These are phyloP conservation scores for Gallinago jamesoni DNA, from an alignment of 2,113 vertebrate species.

Conservation along the genomic window DNA sequence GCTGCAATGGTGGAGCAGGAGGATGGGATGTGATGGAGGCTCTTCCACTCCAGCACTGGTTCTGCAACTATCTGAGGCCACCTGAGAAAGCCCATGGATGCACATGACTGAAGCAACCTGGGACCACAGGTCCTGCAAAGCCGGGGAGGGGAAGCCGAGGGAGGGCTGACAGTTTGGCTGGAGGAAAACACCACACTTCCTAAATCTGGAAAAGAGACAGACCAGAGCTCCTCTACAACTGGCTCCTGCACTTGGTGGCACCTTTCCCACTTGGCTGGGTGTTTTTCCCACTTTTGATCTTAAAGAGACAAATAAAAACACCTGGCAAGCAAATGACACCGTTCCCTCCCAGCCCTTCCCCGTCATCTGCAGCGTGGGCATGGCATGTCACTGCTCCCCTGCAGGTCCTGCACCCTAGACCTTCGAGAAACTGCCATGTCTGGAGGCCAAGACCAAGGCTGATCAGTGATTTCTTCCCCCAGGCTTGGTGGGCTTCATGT, in stretches of 20 bases:
- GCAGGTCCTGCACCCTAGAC: not conserved
- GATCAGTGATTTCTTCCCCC: not conserved
- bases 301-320: not conserved
- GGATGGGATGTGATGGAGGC: fast-evolving
- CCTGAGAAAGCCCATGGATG: not conserved
- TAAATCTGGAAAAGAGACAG: not conserved
- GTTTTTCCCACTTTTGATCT: conserved; percentile 45
- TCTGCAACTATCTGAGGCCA: not conserved
- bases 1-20: not conserved
- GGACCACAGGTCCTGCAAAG: not conserved
- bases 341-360: not conserved
- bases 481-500: fast-evolving
- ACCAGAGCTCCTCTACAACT: not conserved
- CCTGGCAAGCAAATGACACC: not conserved
- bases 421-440: not conserved
- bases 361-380: fast-evolving
- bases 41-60: not conserved
- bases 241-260: not conserved
- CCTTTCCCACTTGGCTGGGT: not conserved
- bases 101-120: not conserved
- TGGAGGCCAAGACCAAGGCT: not conserved
- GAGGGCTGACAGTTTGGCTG: not conserved
- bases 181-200: not conserved
- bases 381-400: not conserved
- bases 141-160: not conserved